A percentile compares a stretch with the other conserved stretches of the same genome.
Conservation (phyloP, 2,797 vertebrate genomes). For the Hipposideros larvatus region DNA sequence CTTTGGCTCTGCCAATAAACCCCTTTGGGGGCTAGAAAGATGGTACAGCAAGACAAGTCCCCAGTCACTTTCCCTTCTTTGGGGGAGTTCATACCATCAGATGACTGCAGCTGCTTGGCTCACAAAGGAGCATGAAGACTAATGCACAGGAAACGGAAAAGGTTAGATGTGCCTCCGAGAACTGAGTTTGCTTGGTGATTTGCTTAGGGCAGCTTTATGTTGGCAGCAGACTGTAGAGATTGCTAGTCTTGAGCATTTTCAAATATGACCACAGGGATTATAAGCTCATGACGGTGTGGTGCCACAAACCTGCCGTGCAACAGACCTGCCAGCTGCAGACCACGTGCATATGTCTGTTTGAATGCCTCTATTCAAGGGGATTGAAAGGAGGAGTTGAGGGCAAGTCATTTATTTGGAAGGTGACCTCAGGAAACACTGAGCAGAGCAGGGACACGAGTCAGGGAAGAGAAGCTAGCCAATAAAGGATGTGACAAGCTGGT, state of each 20-base stretch:
- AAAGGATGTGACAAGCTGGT: background rate
- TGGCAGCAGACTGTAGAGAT: background rate
- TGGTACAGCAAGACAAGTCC: background rate
- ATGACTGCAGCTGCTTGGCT: background rate
- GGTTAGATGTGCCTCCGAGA: fast-evolving
- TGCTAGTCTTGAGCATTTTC: background rate
- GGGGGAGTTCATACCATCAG: background rate
- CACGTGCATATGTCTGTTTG: background rate
- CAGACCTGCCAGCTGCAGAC: background rate
- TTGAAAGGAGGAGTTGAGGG: background rate
- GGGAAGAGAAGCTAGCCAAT: background rate
- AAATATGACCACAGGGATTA: background rate
- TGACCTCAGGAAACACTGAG: background rate
- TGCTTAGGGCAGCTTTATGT: background rate
- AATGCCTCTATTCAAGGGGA: background rate
- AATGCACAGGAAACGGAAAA: background rate
- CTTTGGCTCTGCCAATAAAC: background rate
- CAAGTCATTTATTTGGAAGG: background rate
- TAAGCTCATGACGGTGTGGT: background rate
- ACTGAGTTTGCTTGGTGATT: background rate
- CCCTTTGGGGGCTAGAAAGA: background rate
- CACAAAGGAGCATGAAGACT: background rate
- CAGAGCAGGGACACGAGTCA: background rate
- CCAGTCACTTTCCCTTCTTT: background rate
- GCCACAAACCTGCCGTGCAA: background rate